A percentile compares a stretch with the other conserved stretches of the same genome.
phyloP scores from a whole-genome alignment of 2,113 vertebrate genomes.

The Cynoglossus semilaevis region DNA sequence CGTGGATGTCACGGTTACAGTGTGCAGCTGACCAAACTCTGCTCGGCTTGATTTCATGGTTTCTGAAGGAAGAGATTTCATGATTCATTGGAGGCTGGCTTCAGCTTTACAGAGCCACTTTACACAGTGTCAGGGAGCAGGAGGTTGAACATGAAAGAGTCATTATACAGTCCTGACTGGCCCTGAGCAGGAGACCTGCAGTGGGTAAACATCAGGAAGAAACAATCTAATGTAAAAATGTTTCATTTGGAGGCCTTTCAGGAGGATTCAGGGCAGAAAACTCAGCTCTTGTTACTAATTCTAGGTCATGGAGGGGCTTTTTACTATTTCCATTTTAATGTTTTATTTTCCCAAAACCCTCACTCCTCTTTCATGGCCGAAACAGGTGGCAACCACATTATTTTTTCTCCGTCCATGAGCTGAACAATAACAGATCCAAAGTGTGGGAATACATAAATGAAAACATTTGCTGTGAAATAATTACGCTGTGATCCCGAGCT shows the following conservation, averaged over 20 bases:
- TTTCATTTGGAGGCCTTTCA: constrained; percentile 29
- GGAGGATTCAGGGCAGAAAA: constrained; percentile 15
- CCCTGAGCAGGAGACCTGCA: constrained; percentile 34
- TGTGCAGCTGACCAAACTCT: constrained; percentile 31
- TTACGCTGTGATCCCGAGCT: constrained; percentile 41
- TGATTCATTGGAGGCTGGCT: constrained; percentile 20
- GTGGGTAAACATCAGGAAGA: constrained; percentile 38
- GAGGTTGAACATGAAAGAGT: constrained; percentile 30
- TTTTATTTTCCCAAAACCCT: constrained; percentile 35
- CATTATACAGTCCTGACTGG: constrained; percentile 14
- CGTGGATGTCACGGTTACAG: constrained; percentile 1
- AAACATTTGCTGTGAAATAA: constrained; percentile 57
- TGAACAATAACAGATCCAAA: constrained; percentile 31
- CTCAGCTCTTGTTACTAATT: constrained; percentile 10
- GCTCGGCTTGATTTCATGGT: background rate
- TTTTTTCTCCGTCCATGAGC: constrained; percentile 12
- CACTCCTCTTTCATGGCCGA: constrained; percentile 17
- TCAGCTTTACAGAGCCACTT: constrained; percentile 33
- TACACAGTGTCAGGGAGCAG: constrained; percentile 21
- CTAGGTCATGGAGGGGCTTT: constrained; percentile 8
- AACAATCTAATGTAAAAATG: constrained; percentile 33
- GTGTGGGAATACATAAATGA: constrained; percentile 53
- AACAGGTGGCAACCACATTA: constrained; percentile 44
- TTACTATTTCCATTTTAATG: constrained; percentile 12
- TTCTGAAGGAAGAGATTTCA: constrained; percentile 13